A percentile compares a stretch with the other conserved stretches of the same genome.
These are phyloP conservation scores for Urocolius indicus DNA, from an alignment of 2,113 vertebrate genomes.

Conservation along the genomic window DNA sequence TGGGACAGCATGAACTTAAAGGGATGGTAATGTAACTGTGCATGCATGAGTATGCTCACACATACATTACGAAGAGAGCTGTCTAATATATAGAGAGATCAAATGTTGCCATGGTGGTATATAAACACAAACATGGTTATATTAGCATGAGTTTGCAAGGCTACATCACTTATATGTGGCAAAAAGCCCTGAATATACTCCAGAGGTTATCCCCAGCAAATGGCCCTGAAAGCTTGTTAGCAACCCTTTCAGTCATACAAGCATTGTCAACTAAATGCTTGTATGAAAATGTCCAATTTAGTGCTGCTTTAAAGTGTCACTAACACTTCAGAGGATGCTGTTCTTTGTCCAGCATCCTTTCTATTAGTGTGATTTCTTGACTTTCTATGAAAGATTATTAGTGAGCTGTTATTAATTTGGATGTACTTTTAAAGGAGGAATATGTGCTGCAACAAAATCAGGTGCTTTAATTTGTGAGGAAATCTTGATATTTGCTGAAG, in stretches of 20 bases:
- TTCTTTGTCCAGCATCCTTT: not conserved
- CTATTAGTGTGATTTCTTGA: not conserved
- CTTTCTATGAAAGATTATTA: slow-evolving; percentile 12
- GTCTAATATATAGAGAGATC: not conserved
- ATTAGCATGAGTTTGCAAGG: not conserved
- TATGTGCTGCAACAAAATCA: not conserved
- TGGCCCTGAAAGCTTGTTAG: not conserved
- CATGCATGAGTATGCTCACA: not conserved
- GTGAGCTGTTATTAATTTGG: not conserved
- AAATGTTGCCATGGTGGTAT: not conserved
- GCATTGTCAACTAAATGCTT: rapidly evolving
- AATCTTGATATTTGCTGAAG: not conserved
- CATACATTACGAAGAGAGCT: rapidly evolving
- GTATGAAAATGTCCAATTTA: not conserved
- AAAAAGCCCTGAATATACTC: slow-evolving; percentile 12
- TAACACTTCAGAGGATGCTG: not conserved
- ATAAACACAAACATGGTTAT: not conserved
- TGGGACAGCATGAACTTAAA: not conserved
- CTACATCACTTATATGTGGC: not conserved
- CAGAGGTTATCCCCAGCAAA: not conserved
- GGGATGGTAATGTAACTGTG: not conserved
- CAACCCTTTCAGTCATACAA: not conserved
- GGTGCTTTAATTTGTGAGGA: not conserved
- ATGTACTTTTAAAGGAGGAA: not conserved
- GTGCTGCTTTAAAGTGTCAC: not conserved